phyloP scores from a whole-genome alignment of 2,797 vertebrate genomes.

The Arctocebus calabarensis region DNA sequence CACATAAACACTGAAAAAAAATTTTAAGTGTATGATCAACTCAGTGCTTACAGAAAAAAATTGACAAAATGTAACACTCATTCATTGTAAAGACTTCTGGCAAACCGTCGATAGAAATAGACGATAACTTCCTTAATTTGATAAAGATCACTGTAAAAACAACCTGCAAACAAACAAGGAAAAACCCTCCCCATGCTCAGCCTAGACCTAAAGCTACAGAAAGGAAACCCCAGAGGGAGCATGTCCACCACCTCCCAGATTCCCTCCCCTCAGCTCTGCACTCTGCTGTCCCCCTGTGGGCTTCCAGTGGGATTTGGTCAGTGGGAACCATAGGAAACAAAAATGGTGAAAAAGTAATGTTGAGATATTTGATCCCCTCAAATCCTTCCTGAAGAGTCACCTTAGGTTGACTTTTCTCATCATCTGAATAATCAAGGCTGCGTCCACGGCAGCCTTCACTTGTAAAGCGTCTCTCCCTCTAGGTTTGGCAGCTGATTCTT shows the following conservation, averaged over 20 bases:
- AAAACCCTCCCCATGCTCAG: background rate
- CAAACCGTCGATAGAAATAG: background rate
- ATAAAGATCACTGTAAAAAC: background rate
- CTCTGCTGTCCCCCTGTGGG: background rate
- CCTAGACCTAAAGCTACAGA: background rate
- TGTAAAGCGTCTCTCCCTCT: background rate
- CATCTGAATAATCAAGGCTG: background rate
- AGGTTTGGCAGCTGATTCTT: background rate
- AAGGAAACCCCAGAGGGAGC: background rate
- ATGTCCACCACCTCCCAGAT: background rate
- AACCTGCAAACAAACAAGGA: background rate
- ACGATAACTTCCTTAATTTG: background rate
- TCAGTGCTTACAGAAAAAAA: background rate
- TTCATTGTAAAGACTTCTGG: background rate
- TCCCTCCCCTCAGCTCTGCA: background rate
- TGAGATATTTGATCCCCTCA: background rate
- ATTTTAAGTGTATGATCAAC: background rate
- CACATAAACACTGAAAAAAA: background rate
- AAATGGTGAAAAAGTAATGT: background rate
- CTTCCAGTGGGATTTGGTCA: background rate
- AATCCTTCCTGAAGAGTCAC: background rate
- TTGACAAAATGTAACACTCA: background rate
- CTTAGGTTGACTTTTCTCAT: background rate
- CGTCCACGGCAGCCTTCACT: background rate
- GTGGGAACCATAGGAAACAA: background rate